Evolutionary conservation across 2,113 vertebrate species (phyloP), one percentile per base, ranked within the genome.

Genomic region (Bostrychus sinensis): DNA sequence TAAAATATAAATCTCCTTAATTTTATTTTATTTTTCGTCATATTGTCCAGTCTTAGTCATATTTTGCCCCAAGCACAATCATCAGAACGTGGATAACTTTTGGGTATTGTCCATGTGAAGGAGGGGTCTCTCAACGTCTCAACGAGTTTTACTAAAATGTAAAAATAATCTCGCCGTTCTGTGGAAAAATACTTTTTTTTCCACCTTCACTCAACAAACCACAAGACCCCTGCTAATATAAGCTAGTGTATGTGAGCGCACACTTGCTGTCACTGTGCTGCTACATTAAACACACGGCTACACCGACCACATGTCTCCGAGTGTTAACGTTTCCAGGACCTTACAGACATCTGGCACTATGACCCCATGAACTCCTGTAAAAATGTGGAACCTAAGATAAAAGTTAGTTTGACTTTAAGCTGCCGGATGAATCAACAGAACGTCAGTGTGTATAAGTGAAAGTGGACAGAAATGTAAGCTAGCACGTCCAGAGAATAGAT

Each of bases 71-170:
- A 45, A 85, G 85, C 65, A 34, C 66, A 63, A 56, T 80, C 72
- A 77, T 37, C 86, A 92, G 91, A 92, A 91, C 94, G 90, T 92
- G 94, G 91, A 70, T 89, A 78, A 83, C 86, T 84, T 82, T 85
- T 69, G 66, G 56, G 58, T 61, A 22, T 62, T 64, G 42, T 8
- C 14, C 65, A 62, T 41, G 72, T 41, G 72, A 81, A 17, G 50
- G 77, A 76, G 75, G 75, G 70, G 78, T 84, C 60, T 65, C 37
- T 59, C 22, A 37, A 20, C 19, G 61, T 82, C 83, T 73, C 42
- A 88, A 86, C 58, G 48, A 37, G 11, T 71, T 72, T 45, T 75
- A 1, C 11, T 70, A 80, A 72, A 75, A 81, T 79, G 67, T 74
- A 59, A 86, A 85, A 89, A 90, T 89, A 88, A 84, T 86, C 85